A percentile compares a stretch with the other conserved stretches of the same genome.
These are phyloP conservation scores for Coendou prehensilis DNA, from an alignment of 2,797 vertebrate genomes.

Conservation along the genomic window DNA sequence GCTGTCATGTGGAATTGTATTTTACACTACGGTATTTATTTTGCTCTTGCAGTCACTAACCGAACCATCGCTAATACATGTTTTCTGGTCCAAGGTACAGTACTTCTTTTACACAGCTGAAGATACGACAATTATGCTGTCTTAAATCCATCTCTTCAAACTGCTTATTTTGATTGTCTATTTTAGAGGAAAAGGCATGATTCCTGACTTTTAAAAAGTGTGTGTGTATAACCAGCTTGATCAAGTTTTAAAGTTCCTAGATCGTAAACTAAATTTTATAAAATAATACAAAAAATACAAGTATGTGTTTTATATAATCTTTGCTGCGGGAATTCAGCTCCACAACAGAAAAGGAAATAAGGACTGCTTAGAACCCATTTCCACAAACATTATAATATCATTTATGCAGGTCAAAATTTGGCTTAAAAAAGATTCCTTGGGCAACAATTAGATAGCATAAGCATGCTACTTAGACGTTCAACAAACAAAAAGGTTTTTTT, in stretches of 20 bases:
- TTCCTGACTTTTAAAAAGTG: slow-evolving; percentile 61
- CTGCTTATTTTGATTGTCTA: slow-evolving; percentile 81
- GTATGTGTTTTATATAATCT: slow-evolving; percentile 24
- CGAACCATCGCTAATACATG: slow-evolving; percentile 78
- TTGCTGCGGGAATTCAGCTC: slow-evolving; percentile 29
- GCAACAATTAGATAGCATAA: slow-evolving; percentile 31
- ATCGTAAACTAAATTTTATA: slow-evolving; percentile 51
- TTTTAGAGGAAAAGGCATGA: slow-evolving; percentile 74
- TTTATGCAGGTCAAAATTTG: slow-evolving; percentile 49
- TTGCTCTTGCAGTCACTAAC: slow-evolving; percentile 78
- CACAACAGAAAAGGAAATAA: slow-evolving; percentile 40
- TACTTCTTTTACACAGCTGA: slow-evolving; percentile 79
- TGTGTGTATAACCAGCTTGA: neutral
- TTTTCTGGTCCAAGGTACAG: slow-evolving; percentile 78
- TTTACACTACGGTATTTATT: slow-evolving; percentile 66
- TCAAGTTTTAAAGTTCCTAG: slow-evolving; percentile 46
- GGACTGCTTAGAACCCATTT: slow-evolving; percentile 38
- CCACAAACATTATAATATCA: slow-evolving; percentile 52
- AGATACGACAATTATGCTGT: slow-evolving; percentile 81
- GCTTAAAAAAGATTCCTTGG: slow-evolving; percentile 38
- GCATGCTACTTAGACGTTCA: neutral
- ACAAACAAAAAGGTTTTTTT: neutral
- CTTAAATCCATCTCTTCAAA: slow-evolving; percentile 82
- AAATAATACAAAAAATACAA: slow-evolving; percentile 52
- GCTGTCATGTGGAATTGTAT: slow-evolving; percentile 65